Evolutionary conservation across 2,113 vertebrate genomes (phyloP).

Genomic region (Dipodomys stephensi): DNA sequence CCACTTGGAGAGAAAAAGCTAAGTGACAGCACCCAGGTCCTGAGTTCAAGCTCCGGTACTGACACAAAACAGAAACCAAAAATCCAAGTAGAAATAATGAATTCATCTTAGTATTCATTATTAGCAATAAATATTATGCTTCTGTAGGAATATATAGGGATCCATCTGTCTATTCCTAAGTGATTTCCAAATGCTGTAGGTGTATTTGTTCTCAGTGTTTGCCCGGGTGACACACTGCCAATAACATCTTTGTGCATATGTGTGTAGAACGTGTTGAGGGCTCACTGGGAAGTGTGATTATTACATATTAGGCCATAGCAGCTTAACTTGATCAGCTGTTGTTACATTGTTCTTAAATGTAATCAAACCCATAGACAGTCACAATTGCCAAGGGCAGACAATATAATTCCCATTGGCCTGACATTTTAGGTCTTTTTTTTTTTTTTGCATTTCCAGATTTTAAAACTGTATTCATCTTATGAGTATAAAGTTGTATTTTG

Average conservation of each 20-base stretch:
- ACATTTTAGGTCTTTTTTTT: no score
- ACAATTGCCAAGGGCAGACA: no score
- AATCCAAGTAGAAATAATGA: no score
- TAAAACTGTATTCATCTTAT: not conserved
- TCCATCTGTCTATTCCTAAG: not conserved
- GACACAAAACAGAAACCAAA: no score
- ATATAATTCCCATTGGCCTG: no score
- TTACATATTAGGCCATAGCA: not conserved
- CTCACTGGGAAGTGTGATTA: not conserved
- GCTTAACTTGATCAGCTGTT: not conserved
- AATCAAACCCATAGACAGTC: no score
- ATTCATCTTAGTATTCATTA: not conserved
- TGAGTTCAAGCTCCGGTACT: no score
- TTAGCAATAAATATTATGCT: not conserved
- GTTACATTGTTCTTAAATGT: not conserved
- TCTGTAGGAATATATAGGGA: not conserved
- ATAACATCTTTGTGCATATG: not conserved
- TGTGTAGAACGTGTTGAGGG: not conserved
- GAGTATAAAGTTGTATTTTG: not conserved
- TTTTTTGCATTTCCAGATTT: constrained; percentile 8
- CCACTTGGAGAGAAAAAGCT: no score
- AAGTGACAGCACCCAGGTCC: no score
- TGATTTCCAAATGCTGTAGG: not conserved
- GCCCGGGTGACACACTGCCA: not conserved
- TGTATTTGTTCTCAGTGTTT: not conserved